Conservation (phyloP, 2,888 invertebrate genomes). For the Agriotes lineatus region DNA sequence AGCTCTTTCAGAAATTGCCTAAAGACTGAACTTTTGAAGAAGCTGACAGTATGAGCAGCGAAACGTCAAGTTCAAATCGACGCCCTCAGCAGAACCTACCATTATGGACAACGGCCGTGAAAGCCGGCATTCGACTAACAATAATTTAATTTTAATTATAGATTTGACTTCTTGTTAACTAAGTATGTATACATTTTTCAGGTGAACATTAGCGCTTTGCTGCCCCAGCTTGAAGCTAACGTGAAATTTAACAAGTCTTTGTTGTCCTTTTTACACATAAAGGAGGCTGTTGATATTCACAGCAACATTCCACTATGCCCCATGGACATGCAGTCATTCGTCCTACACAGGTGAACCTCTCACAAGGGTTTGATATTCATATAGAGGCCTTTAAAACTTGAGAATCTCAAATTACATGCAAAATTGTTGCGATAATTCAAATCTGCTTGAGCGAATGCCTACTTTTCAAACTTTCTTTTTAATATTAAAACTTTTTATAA, state of each 20-base stretch:
- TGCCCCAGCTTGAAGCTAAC: constrained; percentile 61
- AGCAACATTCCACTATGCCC: constrained; percentile 68
- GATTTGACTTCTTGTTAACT: no score
- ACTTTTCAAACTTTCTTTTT: not conserved
- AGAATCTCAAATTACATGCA: not conserved
- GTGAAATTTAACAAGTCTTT: constrained; percentile 67
- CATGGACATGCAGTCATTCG: constrained; percentile 71
- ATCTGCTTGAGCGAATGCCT: no score
- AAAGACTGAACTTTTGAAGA: no score
- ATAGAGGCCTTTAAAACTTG: constrained; percentile 14
- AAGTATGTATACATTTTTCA: constrained; percentile 61
- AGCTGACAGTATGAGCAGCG: no score
- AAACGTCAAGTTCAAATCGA: no score
- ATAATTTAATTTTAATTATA: no score
- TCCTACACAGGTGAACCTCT: constrained; percentile 56
- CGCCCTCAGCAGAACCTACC: no score
- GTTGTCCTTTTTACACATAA: constrained; percentile 68
- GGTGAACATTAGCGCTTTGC: constrained; percentile 68
- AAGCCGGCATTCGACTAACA: no score
- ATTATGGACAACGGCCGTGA: no score
- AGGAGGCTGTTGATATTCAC: constrained; percentile 61
- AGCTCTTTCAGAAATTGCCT: no score
- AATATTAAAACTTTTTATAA: not conserved
- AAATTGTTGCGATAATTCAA: no score
- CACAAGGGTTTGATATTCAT: constrained; percentile 2